phyloP scores from a whole-genome alignment of 2,113 vertebrate genomes.

The Mystacornis crossleyi region DNA sequence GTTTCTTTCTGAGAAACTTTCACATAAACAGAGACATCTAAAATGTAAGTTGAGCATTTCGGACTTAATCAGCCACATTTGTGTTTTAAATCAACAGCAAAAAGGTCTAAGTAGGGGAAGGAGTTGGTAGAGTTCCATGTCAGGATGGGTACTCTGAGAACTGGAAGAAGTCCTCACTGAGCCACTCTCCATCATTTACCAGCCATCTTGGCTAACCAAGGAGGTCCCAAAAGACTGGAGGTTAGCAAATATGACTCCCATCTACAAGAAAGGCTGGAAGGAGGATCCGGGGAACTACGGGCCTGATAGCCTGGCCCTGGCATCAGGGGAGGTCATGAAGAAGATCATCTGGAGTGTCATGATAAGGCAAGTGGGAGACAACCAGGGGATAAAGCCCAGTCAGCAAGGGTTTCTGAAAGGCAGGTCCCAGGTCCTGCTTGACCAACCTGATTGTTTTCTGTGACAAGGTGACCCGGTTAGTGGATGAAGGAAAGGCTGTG shows the following conservation, averaged over 20 bases:
- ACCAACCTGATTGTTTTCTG: too few relatives aligned
- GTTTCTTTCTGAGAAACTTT: neutral
- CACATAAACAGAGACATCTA: neutral
- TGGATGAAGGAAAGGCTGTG: neutral
- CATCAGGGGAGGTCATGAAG: neutral
- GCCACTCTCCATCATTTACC: neutral
- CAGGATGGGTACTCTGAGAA: neutral
- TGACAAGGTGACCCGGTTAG: neutral
- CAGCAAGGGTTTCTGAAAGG: neutral
- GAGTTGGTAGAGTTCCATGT: neutral
- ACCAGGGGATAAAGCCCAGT: neutral
- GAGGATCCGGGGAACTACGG: neutral
- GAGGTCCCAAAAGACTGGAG: neutral
- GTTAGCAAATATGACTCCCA: neutral
- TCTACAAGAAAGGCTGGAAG: neutral
- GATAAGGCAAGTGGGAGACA: neutral
- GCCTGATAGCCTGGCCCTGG: rapidly evolving
- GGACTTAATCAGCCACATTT: neutral
- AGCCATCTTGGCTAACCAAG: neutral
- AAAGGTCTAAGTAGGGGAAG: neutral
- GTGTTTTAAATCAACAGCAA: neutral
- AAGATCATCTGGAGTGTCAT: neutral
- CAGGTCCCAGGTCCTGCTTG: neutral
- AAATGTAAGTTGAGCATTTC: neutral
- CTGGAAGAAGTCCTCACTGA: neutral